phyloP scores from a whole-genome alignment of 53 echinoderm and acorn worm genomes.

The Zoroaster sp. region DNA sequence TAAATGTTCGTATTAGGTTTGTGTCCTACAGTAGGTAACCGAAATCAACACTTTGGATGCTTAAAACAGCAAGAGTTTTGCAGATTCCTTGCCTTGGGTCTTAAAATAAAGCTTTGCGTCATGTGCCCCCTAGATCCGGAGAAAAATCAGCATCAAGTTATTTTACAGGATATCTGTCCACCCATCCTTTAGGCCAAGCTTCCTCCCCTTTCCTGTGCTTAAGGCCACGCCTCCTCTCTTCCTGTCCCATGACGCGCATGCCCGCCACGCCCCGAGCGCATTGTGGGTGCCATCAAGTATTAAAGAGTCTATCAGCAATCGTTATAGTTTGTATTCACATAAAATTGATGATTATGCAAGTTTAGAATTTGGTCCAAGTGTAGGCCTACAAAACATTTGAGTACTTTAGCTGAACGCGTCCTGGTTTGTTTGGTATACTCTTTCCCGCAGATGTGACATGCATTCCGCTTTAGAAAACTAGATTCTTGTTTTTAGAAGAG shows the following conservation, averaged over 20 bases:
- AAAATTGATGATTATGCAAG: too few species aligned
- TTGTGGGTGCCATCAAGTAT: neutral
- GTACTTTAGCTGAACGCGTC: too few species aligned
- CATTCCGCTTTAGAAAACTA: too few species aligned
- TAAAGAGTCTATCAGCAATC: neutral
- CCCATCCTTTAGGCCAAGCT: conserved; percentile 38
- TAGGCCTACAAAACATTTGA: too few species aligned
- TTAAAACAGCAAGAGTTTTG: neutral
- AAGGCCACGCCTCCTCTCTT: conserved; percentile 37
- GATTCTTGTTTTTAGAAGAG: too few species aligned
- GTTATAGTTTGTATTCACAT: too few species aligned
- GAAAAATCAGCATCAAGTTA: conserved; percentile 17
- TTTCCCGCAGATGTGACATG: too few species aligned
- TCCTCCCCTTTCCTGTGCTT: conserved; percentile 48
- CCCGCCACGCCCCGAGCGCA: conserved; percentile 1
- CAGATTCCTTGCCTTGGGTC: neutral
- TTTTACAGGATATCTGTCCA: conserved; percentile 37
- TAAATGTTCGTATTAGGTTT: too few species aligned
- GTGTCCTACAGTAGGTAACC: too few species aligned
- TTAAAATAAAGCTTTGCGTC: conserved; percentile 19
- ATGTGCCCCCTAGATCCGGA: conserved; percentile 42
- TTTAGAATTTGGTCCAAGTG: too few species aligned
- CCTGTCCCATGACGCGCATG: conserved; percentile 48
- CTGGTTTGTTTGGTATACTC: too few species aligned
- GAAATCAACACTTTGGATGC: neutral